phyloP scores from a whole-genome alignment of 2,888 invertebrate genomes.

The Nomada ruficornis region DNA sequence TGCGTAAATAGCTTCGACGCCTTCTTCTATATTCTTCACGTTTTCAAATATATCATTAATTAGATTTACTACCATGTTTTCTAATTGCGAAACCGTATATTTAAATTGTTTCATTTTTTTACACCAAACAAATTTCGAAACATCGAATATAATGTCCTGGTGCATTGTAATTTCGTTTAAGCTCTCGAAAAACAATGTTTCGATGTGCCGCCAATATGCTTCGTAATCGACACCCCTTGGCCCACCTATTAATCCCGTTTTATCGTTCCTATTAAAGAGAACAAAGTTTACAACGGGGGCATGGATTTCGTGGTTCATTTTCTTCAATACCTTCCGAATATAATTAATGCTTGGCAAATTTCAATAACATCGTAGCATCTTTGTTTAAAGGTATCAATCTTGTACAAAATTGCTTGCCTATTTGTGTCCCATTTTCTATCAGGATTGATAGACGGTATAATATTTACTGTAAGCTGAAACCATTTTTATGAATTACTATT shows the following conservation, averaged over 20 bases:
- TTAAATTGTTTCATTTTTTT: constrained; percentile 79
- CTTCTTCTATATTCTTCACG: constrained; percentile 85
- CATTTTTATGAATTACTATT: not conserved
- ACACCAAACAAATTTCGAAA: constrained; percentile 85
- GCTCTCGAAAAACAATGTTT: constrained; percentile 84
- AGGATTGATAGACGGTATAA: constrained; percentile 26
- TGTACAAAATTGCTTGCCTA: constrained; percentile 85
- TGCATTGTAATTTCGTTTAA: constrained; percentile 83
- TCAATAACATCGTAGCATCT: constrained; percentile 86
- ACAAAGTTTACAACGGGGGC: not conserved
- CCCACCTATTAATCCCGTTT: constrained; percentile 85
- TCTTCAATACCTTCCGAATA: constrained; percentile 85
- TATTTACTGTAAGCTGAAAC: constrained; percentile 48
- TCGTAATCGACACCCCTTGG: constrained; percentile 80
- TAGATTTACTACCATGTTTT: constrained; percentile 86
- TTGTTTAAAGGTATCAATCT: constrained; percentile 86
- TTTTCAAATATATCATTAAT: constrained; percentile 85
- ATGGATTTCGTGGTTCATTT: not conserved
- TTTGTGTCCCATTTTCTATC: constrained; percentile 85
- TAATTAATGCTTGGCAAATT: constrained; percentile 86
- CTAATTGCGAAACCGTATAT: constrained; percentile 84
- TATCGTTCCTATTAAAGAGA: constrained; percentile 78
- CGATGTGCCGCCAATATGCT: constrained; percentile 81
- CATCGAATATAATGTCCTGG: constrained; percentile 84
- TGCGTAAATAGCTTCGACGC: constrained; percentile 85